Conservation (phyloP, 2,888 invertebrate species). For the Corbicula japonica region DNA sequence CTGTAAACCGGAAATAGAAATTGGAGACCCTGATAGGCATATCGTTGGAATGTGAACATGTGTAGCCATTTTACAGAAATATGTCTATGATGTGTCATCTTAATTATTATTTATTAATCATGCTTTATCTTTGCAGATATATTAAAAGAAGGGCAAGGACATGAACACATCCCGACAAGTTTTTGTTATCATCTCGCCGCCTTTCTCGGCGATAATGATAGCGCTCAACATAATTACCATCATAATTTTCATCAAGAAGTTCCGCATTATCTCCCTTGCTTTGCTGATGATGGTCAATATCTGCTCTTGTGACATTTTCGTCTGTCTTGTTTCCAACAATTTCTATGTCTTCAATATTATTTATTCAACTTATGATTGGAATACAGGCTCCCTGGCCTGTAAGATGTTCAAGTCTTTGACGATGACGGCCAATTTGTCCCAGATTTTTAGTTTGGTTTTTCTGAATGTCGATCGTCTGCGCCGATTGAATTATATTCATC, state of each 20-base stretch:
- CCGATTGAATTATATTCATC: not conserved
- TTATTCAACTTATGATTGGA: slow-evolving; percentile 1
- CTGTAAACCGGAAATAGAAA: no score
- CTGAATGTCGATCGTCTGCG: slow-evolving; percentile 9
- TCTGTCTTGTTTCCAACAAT: slow-evolving; percentile 17
- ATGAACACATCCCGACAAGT: slow-evolving; percentile 10
- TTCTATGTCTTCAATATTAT: slow-evolving; percentile 18
- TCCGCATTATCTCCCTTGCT: slow-evolving; percentile 16
- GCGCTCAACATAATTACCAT: slow-evolving; percentile 20
- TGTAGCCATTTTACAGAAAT: no score
- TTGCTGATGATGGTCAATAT: slow-evolving; percentile 37
- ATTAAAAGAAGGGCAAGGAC: no score
- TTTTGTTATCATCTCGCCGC: slow-evolving; percentile 21
- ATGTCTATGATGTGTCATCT: no score
- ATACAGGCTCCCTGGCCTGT: slow-evolving; percentile 12
- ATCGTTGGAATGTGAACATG: no score
- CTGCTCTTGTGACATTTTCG: slow-evolving; percentile 34
- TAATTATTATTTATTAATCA: no score
- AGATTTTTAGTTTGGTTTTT: slow-evolving; percentile 25
- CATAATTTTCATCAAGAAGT: slow-evolving; percentile 4
- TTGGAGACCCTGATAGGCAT: no score
- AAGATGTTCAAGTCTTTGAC: slow-evolving; percentile 26
- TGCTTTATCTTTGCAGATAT: no score
- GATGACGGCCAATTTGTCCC: slow-evolving; percentile 22
- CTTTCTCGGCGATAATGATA: not conserved